These are phyloP conservation scores for Eupelmus urozonus DNA, from an alignment of 2,888 invertebrate species.

Conservation along the genomic window DNA sequence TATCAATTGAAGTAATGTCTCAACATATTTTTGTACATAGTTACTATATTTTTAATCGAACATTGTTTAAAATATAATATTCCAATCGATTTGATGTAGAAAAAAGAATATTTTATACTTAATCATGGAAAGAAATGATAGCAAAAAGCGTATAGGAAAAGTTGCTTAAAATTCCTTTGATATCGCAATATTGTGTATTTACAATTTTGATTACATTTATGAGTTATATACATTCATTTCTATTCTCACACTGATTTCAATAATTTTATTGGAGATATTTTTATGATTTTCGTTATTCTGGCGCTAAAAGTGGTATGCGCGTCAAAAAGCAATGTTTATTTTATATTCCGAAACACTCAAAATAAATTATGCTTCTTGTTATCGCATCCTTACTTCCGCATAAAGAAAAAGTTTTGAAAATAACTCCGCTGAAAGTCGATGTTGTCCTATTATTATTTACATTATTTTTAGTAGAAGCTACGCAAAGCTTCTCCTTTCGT, in stretches of 20 bases:
- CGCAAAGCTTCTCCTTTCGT: conserved; percentile 49
- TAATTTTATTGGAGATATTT: conserved; percentile 46
- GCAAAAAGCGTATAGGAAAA: conserved; percentile 24
- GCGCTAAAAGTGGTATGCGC: conserved; percentile 7
- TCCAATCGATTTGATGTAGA: conserved; percentile 46
- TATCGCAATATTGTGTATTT: conserved; percentile 48
- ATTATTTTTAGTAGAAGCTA: conserved; percentile 41
- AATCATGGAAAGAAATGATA: conserved; percentile 41
- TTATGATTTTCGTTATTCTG: conserved; percentile 17
- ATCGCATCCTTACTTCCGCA: conserved; percentile 13
- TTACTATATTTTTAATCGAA: conserved; percentile 52
- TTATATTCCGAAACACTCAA: background rate
- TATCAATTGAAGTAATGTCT: conserved; percentile 42
- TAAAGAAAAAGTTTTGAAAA: conserved; percentile 37
- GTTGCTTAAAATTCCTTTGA: conserved; percentile 35
- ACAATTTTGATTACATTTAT: conserved; percentile 32
- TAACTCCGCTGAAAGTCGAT: conserved; percentile 38
- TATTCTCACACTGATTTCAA: conserved; percentile 54
- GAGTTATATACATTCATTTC: conserved; percentile 28
- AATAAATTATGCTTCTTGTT: conserved; percentile 27
- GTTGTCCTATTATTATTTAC: conserved; percentile 53
- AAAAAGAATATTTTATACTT: conserved; percentile 50
- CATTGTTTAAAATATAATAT: conserved; percentile 54
- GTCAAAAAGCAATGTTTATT: conserved; percentile 17
- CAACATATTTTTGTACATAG: conserved; percentile 57